phyloP scores from a whole-genome alignment of 2,113 vertebrate species.

The Gasterosteus nipponicus region DNA sequence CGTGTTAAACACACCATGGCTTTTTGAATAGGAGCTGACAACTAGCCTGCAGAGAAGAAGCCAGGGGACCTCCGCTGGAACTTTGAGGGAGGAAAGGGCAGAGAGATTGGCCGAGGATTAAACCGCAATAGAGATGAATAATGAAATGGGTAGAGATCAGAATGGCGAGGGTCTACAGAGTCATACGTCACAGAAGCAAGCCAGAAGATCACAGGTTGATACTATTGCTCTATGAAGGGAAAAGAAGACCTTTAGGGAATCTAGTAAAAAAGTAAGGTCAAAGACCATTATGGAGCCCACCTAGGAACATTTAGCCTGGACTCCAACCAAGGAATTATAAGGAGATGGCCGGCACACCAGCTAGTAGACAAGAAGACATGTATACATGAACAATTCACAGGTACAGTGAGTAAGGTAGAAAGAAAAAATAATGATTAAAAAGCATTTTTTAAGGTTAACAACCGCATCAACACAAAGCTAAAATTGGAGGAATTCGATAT shows the following conservation, averaged over 20 bases:
- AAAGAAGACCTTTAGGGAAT: neutral
- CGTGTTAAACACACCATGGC: slow-evolving; percentile 40
- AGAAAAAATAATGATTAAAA: neutral
- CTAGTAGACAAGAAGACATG: neutral
- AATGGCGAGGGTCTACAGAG: neutral
- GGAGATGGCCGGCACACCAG: neutral
- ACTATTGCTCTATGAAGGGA: neutral
- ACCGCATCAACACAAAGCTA: neutral
- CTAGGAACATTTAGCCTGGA: neutral
- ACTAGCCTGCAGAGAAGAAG: slow-evolving; percentile 8
- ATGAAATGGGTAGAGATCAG: slow-evolving; percentile 6
- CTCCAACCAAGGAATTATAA: slow-evolving; percentile 3
- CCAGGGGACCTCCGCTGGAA: slow-evolving; percentile 12
- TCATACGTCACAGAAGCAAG: slow-evolving; percentile 3
- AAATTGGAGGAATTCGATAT: neutral
- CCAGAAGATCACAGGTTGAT: neutral
- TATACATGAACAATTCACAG: neutral
- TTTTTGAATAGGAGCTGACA: slow-evolving; percentile 42
- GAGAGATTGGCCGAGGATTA: slow-evolving; percentile 26
- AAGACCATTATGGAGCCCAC: slow-evolving; percentile 8
- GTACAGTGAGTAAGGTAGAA: neutral
- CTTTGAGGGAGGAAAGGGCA: slow-evolving; percentile 6
- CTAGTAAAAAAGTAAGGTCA: neutral
- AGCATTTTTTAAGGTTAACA: neutral
- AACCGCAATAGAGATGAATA: slow-evolving; percentile 25